Evolutionary conservation across 2,888 invertebrate genomes (phyloP), one percentile per base, ranked within the genome.

Genomic region (Oeneis ivallda): DNA sequence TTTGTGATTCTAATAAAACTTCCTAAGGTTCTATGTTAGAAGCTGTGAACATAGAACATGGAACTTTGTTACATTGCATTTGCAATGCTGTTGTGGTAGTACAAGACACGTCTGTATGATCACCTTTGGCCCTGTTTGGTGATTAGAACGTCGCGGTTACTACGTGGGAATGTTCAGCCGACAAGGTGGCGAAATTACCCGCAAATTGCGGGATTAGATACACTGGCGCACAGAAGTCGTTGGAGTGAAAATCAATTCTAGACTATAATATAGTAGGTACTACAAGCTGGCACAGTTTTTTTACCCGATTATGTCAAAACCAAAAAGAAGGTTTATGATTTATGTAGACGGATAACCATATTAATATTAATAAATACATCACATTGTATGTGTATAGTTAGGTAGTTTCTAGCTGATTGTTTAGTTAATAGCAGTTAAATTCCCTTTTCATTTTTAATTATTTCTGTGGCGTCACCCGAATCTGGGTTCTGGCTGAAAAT

Each of bases 131-230:
- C 71, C 67, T 63, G 60, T 67, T 70, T 59, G 65, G 69, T 67
- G 71, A 75, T 74, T 72, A 71, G 72, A 67, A 68, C 57, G 64
- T 66, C 58, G 62, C 62, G 67, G 66, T 61, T 58, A 52, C 63
- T 65, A 71, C 75, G 77, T 78, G 77, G 73, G 77, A 77, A 75
- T 72, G 62, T 61, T 58, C 70, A 57, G 70, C 72, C 71, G 72
- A 73, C 73, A 69, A 73, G 70, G 73, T 71, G 72, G 73, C 71
- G 70, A 74, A 78, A 84, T 84, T 81, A 78, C 76, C 75, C 73
- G 78, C 79, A 80, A 85, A 84, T 83, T 82, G 79, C 79, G 65
- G 67, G 50, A 65, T 67, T 67, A 69, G 65, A 67, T 67, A 65
- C 66, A 66, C 56, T 50, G n/a, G 50, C 19, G 54, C 43, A 49